A percentile compares a stretch with the other conserved stretches of the same genome.
Conservation (phyloP, 1,140 invertebrate genomes). For the Drosophila tsacasi region DNA sequence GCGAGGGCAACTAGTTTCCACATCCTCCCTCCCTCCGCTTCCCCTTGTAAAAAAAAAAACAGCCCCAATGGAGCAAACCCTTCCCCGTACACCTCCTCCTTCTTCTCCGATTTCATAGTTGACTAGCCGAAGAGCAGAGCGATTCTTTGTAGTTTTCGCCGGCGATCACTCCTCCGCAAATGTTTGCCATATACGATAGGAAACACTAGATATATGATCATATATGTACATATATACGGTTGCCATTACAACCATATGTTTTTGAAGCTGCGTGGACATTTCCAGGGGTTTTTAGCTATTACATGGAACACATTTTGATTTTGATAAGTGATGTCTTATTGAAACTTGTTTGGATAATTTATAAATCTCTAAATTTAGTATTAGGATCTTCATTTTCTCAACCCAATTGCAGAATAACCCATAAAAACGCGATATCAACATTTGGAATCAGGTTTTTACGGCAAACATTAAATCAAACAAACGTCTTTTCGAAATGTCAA, state of each 20-base stretch:
- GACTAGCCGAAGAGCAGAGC: slow-evolving; percentile 31
- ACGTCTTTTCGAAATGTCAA: slow-evolving; percentile 33
- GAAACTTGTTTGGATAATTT: neutral
- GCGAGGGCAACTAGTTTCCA: slow-evolving; percentile 66
- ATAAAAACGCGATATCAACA: neutral
- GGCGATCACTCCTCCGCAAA: slow-evolving; percentile 67
- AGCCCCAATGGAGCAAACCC: slow-evolving; percentile 25
- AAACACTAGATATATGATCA: slow-evolving; percentile 32
- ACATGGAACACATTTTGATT: slow-evolving; percentile 2
- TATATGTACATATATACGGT: slow-evolving; percentile 3
- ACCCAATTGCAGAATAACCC: neutral
- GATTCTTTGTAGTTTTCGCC: slow-evolving; percentile 35
- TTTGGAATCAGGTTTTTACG: slow-evolving; percentile 14
- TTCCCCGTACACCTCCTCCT: slow-evolving; percentile 8
- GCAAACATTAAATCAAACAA: slow-evolving; percentile 27
- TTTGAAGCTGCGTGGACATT: slow-evolving; percentile 20
- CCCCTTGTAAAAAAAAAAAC: slow-evolving; percentile 10
- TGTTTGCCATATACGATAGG: slow-evolving; percentile 42
- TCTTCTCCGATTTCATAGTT: slow-evolving; percentile 29
- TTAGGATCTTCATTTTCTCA: slow-evolving; percentile 8
- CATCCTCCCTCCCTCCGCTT: slow-evolving; percentile 7
- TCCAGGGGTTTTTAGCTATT: neutral
- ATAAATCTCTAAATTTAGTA: neutral
- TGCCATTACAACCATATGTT: slow-evolving; percentile 16
- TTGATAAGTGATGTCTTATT: neutral